A percentile compares a stretch with the other conserved stretches of the same genome.
phyloP scores from a whole-genome alignment of 2,797 vertebrate genomes.

The Pipistrellus nathusii region DNA sequence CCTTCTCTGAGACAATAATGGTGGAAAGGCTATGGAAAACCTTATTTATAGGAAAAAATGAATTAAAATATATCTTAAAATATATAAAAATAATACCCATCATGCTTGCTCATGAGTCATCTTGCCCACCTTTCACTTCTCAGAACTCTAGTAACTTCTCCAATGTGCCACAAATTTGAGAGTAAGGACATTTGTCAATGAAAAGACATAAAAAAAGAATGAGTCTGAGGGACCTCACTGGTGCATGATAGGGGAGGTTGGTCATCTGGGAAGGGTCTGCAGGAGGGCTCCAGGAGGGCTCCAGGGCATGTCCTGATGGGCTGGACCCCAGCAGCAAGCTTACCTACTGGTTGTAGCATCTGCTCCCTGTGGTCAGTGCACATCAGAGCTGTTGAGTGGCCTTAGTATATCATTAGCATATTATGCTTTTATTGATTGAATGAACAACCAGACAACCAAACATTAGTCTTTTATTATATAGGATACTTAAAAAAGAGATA shows the following conservation, averaged over 20 bases:
- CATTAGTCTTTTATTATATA: too few relatives aligned
- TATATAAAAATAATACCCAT: neutral
- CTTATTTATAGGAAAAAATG: neutral
- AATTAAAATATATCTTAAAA: neutral
- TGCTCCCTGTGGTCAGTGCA: too few relatives aligned
- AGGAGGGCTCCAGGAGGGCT: too few relatives aligned
- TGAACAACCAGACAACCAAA: too few relatives aligned
- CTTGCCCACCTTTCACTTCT: neutral
- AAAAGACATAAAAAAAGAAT: neutral
- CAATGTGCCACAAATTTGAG: neutral
- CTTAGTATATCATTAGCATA: too few relatives aligned
- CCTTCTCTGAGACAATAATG: neutral
- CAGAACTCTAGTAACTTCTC: neutral
- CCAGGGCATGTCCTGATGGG: too few relatives aligned
- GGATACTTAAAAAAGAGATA: neutral
- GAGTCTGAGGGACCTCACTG: neutral
- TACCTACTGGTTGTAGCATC: too few relatives aligned
- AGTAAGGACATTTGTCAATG: neutral
- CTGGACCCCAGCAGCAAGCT: too few relatives aligned
- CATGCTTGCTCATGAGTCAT: neutral
- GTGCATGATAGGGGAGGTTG: too few relatives aligned
- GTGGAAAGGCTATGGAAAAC: neutral
- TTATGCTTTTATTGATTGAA: too few relatives aligned
- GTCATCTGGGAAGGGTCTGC: too few relatives aligned
- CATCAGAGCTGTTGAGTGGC: too few relatives aligned